Conservation (phyloP, 2,888 invertebrate genomes). For the Mesochorus sp. region DNA sequence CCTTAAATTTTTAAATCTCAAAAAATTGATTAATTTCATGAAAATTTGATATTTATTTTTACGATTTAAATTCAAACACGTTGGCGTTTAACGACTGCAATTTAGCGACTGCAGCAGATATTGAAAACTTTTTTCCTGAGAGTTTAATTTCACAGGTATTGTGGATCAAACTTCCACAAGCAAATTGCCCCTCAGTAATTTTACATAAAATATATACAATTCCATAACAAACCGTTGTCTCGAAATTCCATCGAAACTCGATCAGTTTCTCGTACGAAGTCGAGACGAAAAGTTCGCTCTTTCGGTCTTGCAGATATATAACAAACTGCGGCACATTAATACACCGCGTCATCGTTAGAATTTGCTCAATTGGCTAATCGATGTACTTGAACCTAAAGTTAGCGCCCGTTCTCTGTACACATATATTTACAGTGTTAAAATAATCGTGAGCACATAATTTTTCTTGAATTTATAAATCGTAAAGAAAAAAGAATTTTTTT, state of each 20-base stretch:
- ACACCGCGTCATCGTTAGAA: slow-evolving; percentile 11
- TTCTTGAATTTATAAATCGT: no score
- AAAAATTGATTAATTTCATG: no score
- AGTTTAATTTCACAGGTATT: neutral
- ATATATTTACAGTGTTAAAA: no score
- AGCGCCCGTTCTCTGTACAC: neutral
- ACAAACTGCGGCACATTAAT: slow-evolving; percentile 7
- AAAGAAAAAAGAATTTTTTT: no score
- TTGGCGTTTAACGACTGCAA: no score
- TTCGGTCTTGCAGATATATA: slow-evolving; percentile 47
- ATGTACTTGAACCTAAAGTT: neutral
- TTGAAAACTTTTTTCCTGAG: slow-evolving; percentile 5
- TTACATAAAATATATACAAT: no score
- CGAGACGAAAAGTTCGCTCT: slow-evolving; percentile 47
- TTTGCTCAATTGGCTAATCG: slow-evolving; percentile 27
- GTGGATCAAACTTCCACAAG: slow-evolving; percentile 48
- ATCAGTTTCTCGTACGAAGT: slow-evolving; percentile 63
- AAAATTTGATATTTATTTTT: no score
- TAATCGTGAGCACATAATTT: no score
- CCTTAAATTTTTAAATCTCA: no score
- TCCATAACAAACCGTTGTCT: slow-evolving; percentile 5
- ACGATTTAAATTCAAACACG: no score
- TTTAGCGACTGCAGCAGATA: no score
- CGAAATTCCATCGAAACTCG: neutral
- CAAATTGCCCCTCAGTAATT: slow-evolving; percentile 56